Evolutionary conservation across 1,140 invertebrate species (phyloP), one percentile per base, ranked within the genome.

Genomic region (Caenorhabditis brenneri): DNA sequence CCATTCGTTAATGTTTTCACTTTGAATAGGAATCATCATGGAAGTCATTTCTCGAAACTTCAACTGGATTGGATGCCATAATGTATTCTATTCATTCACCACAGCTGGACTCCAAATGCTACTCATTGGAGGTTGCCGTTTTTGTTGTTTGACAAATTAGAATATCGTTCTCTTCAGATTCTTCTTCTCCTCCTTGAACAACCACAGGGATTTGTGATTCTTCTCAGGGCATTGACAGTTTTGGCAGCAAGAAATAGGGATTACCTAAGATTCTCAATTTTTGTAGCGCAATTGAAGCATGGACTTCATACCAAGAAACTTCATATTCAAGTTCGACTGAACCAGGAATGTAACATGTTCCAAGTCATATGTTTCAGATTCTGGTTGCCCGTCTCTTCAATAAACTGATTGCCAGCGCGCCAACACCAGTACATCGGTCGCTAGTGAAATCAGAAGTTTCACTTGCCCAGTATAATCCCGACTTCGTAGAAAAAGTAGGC

Each of bases 51-150:
- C 82, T 87, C 10, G 87, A 87, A 78, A 84, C 87, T 49, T 49
- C 80, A 24, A 85, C 82, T 33, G 85, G 84, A 86, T 65, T 87
- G 36, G 87, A 87, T 74, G 86, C 85, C 46, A 84, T 87, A 65
- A 69, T 87, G 36, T 87, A 87, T 79, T 87, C 86, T 33, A 79
- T 87, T 31, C 85, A 87, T 79, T 87, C 86, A 80, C 87, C 87
- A 42, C 87, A 87, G 65, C 84, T 87, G 22, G 87, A 87, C 81
- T 87, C 87, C 48, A 87, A 87, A 74, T 87, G 87, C 53, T 87
- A 87, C 79, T 86, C 87, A 39, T 82, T 87, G 29, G 87, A 87
- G 83, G 86, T 87, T 48, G n/a, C 22, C 46, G 2, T 33, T 42
- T 51, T 46, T 22, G 55, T 39, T 81, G 29, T 65, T 81, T 58